phyloP scores from a whole-genome alignment of 2,888 invertebrate species.

The Parnassius glacialis region DNA sequence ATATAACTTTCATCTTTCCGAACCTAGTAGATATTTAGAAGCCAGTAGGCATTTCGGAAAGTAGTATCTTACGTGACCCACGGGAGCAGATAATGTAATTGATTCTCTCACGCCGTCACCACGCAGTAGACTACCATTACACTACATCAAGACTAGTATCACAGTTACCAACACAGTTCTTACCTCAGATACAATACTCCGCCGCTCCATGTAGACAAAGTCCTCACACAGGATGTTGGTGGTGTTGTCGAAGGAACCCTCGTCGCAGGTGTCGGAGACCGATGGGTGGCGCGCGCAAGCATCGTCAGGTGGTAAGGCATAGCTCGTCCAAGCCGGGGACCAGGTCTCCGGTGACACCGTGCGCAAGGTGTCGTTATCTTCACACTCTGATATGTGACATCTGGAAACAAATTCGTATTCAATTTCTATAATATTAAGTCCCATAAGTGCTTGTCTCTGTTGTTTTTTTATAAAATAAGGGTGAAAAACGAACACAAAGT shows the following conservation, averaged over 20 bases:
- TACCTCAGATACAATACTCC: conserved; percentile 80
- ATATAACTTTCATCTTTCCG: too few species aligned
- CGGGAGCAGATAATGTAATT: too few species aligned
- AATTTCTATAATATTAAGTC: too few species aligned
- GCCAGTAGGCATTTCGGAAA: too few species aligned
- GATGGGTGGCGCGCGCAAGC: conserved; percentile 51
- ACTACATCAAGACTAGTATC: not conserved
- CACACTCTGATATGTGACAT: conserved; percentile 78
- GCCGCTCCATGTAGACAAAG: conserved; percentile 70
- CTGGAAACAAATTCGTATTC: conserved; percentile 41
- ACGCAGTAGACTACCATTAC: too few species aligned
- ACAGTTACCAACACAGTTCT: not conserved
- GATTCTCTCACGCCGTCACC: too few species aligned
- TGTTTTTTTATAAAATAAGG: too few species aligned
- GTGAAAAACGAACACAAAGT: too few species aligned
- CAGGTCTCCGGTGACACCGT: conserved; percentile 39
- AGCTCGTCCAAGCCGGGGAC: conserved; percentile 47
- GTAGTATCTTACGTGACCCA: too few species aligned
- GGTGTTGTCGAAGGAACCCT: conserved; percentile 57
- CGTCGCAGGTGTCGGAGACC: conserved; percentile 46
- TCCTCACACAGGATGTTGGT: conserved; percentile 55
- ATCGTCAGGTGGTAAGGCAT: conserved; percentile 48
- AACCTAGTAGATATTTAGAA: too few species aligned
- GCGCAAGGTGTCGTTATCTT: conserved; percentile 46
- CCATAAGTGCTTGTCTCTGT: too few species aligned